Evolutionary conservation across 2,888 invertebrate genomes (phyloP).

Genomic region (Caenorhabditis doughertyi): DNA sequence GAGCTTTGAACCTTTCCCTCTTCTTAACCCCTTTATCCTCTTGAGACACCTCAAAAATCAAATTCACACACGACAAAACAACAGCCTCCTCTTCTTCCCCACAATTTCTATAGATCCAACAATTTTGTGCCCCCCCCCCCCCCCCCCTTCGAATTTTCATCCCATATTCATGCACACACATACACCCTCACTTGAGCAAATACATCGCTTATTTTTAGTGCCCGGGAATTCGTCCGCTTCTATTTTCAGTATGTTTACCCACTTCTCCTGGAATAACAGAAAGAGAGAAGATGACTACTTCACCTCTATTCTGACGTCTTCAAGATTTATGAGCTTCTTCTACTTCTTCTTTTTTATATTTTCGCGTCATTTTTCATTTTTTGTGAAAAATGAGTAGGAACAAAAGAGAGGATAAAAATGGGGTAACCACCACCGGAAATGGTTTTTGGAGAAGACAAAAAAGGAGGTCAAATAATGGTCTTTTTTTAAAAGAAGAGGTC

Average conservation of each 20-base stretch:
- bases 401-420: not conserved
- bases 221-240: not conserved
- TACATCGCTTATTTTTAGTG: conserved; percentile 9
- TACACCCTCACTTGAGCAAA: conserved; percentile 56
- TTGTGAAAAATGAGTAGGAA: not conserved
- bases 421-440: not conserved
- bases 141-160: not conserved
- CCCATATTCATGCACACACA: not conserved
- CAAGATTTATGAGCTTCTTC: conserved; percentile 33
- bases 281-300: not conserved
- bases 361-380: conserved; percentile 14
- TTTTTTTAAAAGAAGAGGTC: too few relatives aligned
- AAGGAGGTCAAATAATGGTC: too few relatives aligned
- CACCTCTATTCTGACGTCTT: conserved; percentile 35
- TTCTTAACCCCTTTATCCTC: not conserved
- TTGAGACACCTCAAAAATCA: conserved; percentile 34
- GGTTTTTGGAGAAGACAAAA: not conserved
- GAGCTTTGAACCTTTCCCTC: conserved; percentile 21
- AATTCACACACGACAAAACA: not conserved
- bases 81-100: too few relatives aligned
- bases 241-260: conserved; percentile 41
- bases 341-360: too few relatives aligned
- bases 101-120: not conserved
- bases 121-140: not conserved
- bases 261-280: not conserved